These are phyloP conservation scores for Hippocampus comes DNA, from an alignment of 2,113 vertebrate species.

Conservation along the genomic window DNA sequence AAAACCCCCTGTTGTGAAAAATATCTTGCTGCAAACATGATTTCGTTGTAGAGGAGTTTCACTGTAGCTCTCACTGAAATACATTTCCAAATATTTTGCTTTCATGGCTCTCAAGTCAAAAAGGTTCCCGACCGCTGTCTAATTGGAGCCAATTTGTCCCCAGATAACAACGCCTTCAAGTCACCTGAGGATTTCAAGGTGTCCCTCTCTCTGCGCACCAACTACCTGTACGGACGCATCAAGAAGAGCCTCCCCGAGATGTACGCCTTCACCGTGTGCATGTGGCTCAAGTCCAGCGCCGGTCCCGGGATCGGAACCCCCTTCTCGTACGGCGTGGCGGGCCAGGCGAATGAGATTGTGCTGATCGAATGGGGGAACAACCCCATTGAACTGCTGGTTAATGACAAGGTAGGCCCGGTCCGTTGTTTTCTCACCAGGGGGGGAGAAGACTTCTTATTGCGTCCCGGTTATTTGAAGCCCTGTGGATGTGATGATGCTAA, in stretches of 20 bases:
- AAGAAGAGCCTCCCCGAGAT: constrained; percentile 96
- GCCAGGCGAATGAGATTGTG: constrained; percentile 97
- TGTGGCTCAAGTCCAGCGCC: constrained; percentile 94
- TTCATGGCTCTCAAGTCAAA: too few relatives aligned
- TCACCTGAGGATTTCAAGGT: constrained; percentile 95
- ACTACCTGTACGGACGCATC: constrained; percentile 93
- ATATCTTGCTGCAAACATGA: too few relatives aligned
- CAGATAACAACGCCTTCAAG: constrained; percentile 92
- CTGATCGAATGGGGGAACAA: constrained; percentile 98
- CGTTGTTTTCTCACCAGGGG: neutral
- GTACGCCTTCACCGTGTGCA: constrained; percentile 93
- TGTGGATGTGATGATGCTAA: constrained; percentile 7
- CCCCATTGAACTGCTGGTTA: constrained; percentile 93
- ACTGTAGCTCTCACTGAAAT: too few relatives aligned
- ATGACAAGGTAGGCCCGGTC: constrained; percentile 84
- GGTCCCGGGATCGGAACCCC: constrained; percentile 93
- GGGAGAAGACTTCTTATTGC: neutral
- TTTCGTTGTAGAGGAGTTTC: too few relatives aligned
- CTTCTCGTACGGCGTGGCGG: constrained; percentile 91
- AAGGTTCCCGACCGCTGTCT: neutral
- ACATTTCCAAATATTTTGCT: too few relatives aligned
- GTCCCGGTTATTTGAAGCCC: constrained; percentile 9
- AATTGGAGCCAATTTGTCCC: neutral
- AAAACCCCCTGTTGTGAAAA: too few relatives aligned
- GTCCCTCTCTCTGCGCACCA: constrained; percentile 90